Evolutionary conservation across 2,113 vertebrate species (phyloP).

Genomic region (Pteronura brasiliensis): DNA sequence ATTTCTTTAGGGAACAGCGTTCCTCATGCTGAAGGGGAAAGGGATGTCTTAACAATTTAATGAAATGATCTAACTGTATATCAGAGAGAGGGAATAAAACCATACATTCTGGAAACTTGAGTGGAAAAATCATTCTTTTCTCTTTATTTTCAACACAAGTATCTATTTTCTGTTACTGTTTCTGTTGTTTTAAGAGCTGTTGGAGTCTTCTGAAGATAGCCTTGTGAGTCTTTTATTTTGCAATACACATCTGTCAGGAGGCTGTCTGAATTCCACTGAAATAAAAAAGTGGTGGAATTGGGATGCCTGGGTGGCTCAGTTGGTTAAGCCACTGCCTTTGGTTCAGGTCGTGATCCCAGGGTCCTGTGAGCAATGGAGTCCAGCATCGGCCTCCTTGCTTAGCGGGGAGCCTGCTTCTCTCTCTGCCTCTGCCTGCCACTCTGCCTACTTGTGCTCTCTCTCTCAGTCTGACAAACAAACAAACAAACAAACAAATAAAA

Average conservation of each 20-base stretch:
- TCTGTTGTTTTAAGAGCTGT: not conserved
- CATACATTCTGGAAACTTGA: not conserved
- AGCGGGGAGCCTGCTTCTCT: too few species aligned
- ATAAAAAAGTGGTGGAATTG: not conserved
- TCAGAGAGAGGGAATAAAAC: not conserved
- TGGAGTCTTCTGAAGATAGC: not conserved
- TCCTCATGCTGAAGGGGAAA: not conserved
- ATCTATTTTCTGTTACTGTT: not conserved
- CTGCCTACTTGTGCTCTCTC: too few species aligned
- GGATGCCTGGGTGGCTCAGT: too few species aligned
- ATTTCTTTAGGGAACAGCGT: not conserved
- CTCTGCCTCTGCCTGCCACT: too few species aligned
- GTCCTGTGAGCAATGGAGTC: too few species aligned
- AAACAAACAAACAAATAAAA: too few species aligned
- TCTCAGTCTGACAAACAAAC: too few species aligned
- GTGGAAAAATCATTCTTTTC: not conserved
- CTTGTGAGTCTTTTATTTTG: not conserved
- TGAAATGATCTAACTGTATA: not conserved
- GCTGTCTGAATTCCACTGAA: not conserved
- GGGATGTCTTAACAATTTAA: not conserved
- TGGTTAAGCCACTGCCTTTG: too few species aligned
- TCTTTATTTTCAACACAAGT: not conserved
- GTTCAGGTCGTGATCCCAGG: too few species aligned
- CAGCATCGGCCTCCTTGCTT: too few species aligned
- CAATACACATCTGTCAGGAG: not conserved